Evolutionary conservation across 2,888 invertebrate species (phyloP).

Genomic region (Pemphredon lugubris): DNA sequence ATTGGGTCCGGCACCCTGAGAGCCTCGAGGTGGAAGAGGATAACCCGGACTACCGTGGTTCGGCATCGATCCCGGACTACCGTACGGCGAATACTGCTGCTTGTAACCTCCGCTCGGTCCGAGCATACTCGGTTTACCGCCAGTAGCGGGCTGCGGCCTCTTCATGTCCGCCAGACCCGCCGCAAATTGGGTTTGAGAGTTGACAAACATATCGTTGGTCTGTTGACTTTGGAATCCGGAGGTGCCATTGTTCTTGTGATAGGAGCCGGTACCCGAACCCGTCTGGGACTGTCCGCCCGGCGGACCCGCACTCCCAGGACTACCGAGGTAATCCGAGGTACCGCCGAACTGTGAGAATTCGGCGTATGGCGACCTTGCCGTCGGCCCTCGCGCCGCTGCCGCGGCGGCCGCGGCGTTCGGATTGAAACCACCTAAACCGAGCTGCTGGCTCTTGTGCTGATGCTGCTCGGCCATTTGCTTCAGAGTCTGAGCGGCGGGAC

Average conservation of each 20-base stretch:
- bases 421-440: conserved; percentile 84
- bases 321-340: conserved; percentile 81
- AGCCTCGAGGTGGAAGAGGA: conserved; percentile 78
- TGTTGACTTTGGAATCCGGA: conserved; percentile 64
- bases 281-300: conserved; percentile 71
- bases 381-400: conserved; percentile 79
- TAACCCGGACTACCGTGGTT: conserved; percentile 84
- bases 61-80: conserved; percentile 85
- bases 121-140: conserved; percentile 77
- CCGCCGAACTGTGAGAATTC: conserved; percentile 84
- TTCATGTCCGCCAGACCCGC: conserved; percentile 76
- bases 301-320: conserved; percentile 79
- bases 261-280: conserved; percentile 64
- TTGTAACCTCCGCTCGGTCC: conserved; percentile 80
- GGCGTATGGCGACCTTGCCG: conserved; percentile 83
- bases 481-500: conserved; percentile 96
- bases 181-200: conserved; percentile 73
- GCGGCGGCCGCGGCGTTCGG: conserved; percentile 78
- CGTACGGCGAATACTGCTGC: conserved; percentile 87
- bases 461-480: conserved; percentile 99
- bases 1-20: conserved; percentile 78
- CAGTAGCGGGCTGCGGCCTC: conserved; percentile 77
- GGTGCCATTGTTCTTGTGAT: conserved; percentile 77
- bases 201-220: conserved; percentile 72
- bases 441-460: conserved; percentile 89